Conservation (phyloP, 2,888 invertebrate genomes). For the Nudaria mundana region DNA sequence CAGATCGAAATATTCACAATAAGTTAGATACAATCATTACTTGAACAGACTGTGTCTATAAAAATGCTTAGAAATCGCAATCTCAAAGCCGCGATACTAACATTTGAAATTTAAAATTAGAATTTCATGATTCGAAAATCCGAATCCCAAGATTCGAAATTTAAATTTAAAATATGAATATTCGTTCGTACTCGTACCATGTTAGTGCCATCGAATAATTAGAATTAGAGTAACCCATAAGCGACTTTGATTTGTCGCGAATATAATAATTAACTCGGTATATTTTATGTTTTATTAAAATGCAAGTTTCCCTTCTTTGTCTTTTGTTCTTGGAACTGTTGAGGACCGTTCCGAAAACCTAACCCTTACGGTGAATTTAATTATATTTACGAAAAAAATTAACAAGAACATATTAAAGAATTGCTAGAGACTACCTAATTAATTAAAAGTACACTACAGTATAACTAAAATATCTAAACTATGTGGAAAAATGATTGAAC, state of each 20-base stretch:
- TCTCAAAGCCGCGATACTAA: slow-evolving; percentile 36
- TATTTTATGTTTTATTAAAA: slow-evolving; percentile 51
- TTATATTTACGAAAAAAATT: slow-evolving; percentile 73
- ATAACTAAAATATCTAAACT: slow-evolving; percentile 77
- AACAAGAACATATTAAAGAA: slow-evolving; percentile 76
- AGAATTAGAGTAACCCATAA: slow-evolving; percentile 25
- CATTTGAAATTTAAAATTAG: slow-evolving; percentile 41
- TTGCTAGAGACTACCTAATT: slow-evolving; percentile 75
- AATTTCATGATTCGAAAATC: slow-evolving; percentile 37
- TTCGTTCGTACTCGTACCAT: slow-evolving; percentile 29
- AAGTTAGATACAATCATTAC: slow-evolving; percentile 59
- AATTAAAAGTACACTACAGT: slow-evolving; percentile 75
- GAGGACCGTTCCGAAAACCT: slow-evolving; percentile 69
- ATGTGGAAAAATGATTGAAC: slow-evolving; percentile 79
- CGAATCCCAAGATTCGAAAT: slow-evolving; percentile 36
- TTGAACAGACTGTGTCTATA: slow-evolving; percentile 63
- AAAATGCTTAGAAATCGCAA: slow-evolving; percentile 60
- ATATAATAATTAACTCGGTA: slow-evolving; percentile 38
- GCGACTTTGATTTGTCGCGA: slow-evolving; percentile 31
- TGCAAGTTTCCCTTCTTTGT: slow-evolving; percentile 77
- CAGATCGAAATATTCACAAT: slow-evolving; percentile 39
- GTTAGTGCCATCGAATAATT: slow-evolving; percentile 16
- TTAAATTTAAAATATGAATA: slow-evolving; percentile 28
- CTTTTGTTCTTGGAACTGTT: slow-evolving; percentile 73
- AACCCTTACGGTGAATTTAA: slow-evolving; percentile 69